phyloP scores from a whole-genome alignment of 2,797 vertebrate genomes.

The Enteromius unitaeniatus region DNA sequence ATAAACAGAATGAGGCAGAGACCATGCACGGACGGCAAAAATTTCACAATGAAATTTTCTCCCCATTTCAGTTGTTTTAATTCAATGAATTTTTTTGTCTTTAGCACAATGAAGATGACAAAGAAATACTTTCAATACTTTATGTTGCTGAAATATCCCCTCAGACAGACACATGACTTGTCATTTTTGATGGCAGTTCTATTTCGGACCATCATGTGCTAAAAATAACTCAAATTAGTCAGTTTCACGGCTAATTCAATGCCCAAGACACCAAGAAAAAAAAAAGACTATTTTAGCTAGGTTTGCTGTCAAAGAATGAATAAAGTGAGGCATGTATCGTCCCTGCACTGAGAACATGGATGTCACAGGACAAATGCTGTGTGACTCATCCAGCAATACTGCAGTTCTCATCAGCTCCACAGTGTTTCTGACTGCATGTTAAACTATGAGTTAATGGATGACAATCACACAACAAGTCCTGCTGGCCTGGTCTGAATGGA shows the following conservation, averaged over 20 bases:
- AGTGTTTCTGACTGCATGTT: constrained; percentile 67
- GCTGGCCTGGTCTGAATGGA: constrained; percentile 53
- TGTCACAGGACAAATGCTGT: neutral
- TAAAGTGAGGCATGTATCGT: neutral
- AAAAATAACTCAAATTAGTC: neutral
- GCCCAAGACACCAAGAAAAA: neutral
- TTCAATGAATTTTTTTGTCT: neutral
- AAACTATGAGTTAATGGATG: constrained; percentile 73
- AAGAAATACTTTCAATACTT: neutral
- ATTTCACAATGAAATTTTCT: too few species aligned
- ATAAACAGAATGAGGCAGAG: too few species aligned
- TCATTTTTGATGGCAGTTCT: neutral
- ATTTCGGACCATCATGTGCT: neutral
- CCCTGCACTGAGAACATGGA: constrained; percentile 60
- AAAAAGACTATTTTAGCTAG: neutral
- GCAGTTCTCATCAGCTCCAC: constrained; percentile 61
- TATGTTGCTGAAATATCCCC: neutral
- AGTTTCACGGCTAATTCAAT: neutral
- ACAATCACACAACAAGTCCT: constrained; percentile 65
- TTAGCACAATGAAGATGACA: neutral
- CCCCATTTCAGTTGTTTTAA: too few species aligned
- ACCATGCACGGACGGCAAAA: too few species aligned
- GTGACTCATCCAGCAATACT: neutral
- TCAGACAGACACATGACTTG: neutral
- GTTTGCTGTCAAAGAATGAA: neutral